Evolutionary conservation across 2,888 invertebrate genomes (phyloP).

Genomic region (Nomada hirtipes): DNA sequence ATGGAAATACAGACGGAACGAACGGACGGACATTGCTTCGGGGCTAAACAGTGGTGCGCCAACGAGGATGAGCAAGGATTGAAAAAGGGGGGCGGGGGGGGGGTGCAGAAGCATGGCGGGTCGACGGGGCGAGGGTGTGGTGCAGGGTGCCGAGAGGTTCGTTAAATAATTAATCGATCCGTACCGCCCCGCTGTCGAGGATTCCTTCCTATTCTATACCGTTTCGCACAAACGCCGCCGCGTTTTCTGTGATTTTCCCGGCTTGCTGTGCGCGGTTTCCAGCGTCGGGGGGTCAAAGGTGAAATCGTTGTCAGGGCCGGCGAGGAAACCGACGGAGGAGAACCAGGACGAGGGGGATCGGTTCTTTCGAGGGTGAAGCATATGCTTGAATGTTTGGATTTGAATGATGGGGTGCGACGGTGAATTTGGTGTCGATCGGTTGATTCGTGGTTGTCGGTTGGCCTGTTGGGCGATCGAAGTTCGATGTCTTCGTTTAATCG

Average conservation of each 20-base stretch:
- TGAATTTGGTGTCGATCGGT: too few relatives aligned
- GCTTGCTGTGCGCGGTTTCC: background rate
- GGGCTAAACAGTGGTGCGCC: conserved; percentile 63
- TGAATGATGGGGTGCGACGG: background rate
- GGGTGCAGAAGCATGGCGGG: background rate
- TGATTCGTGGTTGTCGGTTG: background rate
- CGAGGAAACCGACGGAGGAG: background rate
- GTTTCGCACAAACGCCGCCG: conserved; percentile 56
- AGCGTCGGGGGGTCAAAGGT: conserved; percentile 38
- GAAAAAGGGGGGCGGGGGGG: background rate
- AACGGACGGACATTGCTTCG: conserved; percentile 68
- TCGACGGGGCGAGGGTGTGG: background rate
- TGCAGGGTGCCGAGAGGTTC: conserved; percentile 54
- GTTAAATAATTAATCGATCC: conserved; percentile 74
- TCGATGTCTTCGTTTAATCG: too few relatives aligned
- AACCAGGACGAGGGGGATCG: background rate
- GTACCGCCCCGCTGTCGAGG: conserved; percentile 48
- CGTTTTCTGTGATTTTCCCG: conserved; percentile 62
- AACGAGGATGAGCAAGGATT: conserved; percentile 24
- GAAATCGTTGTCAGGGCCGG: background rate
- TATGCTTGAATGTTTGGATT: background rate
- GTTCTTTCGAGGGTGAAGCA: background rate
- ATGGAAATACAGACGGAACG: conserved; percentile 64
- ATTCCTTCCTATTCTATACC: conserved; percentile 59
- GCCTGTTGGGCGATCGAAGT: too few relatives aligned